These are phyloP conservation scores for Callithrix jacchus DNA, from an alignment of 2,113 vertebrate genomes.

Conservation along the genomic window DNA sequence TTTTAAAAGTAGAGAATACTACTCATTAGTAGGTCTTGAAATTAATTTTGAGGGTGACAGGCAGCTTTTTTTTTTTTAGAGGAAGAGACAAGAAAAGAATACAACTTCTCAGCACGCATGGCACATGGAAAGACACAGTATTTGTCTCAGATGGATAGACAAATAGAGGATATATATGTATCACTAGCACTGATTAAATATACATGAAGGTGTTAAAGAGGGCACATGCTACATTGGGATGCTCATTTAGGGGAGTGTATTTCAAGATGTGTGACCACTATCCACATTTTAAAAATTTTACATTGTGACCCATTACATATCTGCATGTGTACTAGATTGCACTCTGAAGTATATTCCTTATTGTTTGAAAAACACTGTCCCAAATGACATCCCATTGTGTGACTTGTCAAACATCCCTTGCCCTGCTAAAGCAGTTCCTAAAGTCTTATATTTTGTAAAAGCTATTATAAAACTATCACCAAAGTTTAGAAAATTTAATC, in stretches of 20 bases:
- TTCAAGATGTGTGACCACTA: background rate
- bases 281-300: background rate
- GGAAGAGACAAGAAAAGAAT: background rate
- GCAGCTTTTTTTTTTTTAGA: background rate
- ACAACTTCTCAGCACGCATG: background rate
- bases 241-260: background rate
- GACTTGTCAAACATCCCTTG: background rate
- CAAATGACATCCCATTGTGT: background rate
- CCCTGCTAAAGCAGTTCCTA: background rate
- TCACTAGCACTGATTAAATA: background rate
- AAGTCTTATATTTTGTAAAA: background rate
- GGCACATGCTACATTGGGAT: background rate
- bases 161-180: background rate
- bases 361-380: background rate
- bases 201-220: background rate
- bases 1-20: slow-evolving; percentile 2
- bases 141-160: slow-evolving; percentile 28
- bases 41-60: background rate
- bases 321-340: background rate
- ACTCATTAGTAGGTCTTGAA: slow-evolving; percentile 16
- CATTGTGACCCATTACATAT: background rate
- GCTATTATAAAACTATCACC: background rate
- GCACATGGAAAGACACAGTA: background rate
- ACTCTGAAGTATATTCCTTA: background rate
- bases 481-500: slow-evolving; percentile 26